phyloP scores from a whole-genome alignment of 2,113 vertebrate genomes.

The Pteropus alecto region DNA sequence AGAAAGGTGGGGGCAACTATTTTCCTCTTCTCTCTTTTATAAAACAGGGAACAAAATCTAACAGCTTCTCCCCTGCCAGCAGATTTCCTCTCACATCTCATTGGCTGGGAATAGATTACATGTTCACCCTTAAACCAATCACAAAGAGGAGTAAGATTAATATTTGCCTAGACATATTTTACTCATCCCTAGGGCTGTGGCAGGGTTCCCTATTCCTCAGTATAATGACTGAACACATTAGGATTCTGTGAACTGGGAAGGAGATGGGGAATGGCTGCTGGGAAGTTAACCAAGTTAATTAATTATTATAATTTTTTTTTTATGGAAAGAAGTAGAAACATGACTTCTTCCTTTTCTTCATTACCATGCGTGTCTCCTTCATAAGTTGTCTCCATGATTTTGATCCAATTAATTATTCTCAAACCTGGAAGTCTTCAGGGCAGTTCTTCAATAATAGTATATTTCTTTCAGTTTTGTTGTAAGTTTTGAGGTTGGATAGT shows the following conservation, averaged over 20 bases:
- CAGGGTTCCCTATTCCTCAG: not conserved
- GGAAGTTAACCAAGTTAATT: not conserved
- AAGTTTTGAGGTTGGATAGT: constrained; percentile 44
- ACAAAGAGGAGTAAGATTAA: not conserved
- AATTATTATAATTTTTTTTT: not conserved
- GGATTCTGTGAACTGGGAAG: not conserved
- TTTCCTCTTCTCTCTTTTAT: not conserved
- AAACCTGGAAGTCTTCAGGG: not conserved
- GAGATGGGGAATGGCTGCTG: not conserved
- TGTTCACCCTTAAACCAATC: not conserved
- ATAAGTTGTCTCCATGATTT: not conserved
- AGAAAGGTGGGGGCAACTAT: not conserved
- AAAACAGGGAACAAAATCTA: not conserved
- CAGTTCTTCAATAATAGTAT: not conserved
- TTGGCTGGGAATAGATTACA: constrained; percentile 16
- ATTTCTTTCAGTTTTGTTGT: not conserved
- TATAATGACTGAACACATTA: not conserved
- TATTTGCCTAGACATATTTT: not conserved
- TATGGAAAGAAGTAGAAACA: not conserved
- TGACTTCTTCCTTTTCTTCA: not conserved
- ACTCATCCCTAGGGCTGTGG: not conserved
- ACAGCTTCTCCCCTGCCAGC: not conserved
- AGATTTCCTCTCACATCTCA: constrained; percentile 3
- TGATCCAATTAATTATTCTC: constrained; percentile 18
- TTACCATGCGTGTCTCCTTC: not conserved